Percentiles rank a stretch among this genome's conserved stretches.
Evolutionary conservation across 1,140 invertebrate species (phyloP).

Genomic region (Hyphantria cunea): DNA sequence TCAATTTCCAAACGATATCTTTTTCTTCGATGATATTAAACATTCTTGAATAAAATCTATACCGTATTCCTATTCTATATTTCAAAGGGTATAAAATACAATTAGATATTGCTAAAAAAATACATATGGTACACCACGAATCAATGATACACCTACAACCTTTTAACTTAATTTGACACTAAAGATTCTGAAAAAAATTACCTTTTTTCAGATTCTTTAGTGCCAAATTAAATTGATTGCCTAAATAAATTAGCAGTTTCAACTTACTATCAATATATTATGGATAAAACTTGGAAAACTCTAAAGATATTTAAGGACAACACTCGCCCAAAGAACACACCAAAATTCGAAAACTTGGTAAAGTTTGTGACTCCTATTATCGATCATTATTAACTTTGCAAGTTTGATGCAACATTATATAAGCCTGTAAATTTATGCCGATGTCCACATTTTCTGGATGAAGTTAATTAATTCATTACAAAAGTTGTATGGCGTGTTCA

Average conservation of each 20-base stretch:
- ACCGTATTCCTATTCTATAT: no score
- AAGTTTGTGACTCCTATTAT: conserved; percentile 27
- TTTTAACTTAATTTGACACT: no score
- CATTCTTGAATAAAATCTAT: no score
- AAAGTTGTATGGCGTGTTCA: conserved; percentile 49
- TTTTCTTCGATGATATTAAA: no score
- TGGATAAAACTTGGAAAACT: conserved; percentile 38
- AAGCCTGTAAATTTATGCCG: conserved; percentile 51
- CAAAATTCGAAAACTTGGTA: conserved; percentile 42
- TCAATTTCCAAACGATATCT: no score
- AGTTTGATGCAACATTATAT: conserved; percentile 61
- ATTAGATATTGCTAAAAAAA: no score
- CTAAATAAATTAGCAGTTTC: neutral
- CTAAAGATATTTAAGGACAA: conserved; percentile 44
- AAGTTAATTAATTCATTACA: conserved; percentile 60
- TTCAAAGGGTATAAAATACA: no score
- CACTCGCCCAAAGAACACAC: conserved; percentile 43
- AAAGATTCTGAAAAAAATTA: no score
- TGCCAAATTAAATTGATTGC: neutral
- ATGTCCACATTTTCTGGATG: conserved; percentile 37
- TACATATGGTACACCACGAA: no score
- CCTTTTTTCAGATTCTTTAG: neutral
- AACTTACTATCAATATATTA: conserved; percentile 14
- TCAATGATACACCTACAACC: no score
- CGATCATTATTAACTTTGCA: conserved; percentile 56